Base-by-base conservation (phyloP, 37 sponge, comb jelly and placozoan genomes). In the Mnemiopsis leidyi region DNA sequence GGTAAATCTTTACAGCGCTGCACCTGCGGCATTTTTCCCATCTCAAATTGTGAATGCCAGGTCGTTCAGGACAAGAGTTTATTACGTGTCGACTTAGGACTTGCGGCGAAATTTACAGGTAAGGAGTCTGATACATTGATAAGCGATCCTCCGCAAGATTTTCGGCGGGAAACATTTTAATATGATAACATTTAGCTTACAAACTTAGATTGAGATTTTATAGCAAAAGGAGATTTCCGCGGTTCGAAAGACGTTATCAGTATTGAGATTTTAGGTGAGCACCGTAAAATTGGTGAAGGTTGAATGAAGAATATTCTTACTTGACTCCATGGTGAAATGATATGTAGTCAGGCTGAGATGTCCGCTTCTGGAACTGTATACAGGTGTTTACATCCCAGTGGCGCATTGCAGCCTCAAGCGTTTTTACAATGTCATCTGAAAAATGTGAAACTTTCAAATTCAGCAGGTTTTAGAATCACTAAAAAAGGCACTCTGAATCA, bases 371-470 rank as follows among this genome's bases (percentile, higher is more conserved):
- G 29, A 69, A 69, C 29, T 25, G 73, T 21, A 69, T 69, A 69
- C 73, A 69, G 21, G 73, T 69, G 7, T 69, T 25, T 25, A 5
- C 29, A 25, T 25, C 21, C 73, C 73, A 69, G n/a, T 69, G 73
- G 73, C 21, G 28, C 73, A 69, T 69, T 16, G 73, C 73, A 69
- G 1, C 29, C n/a, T 69, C 21, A 5, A 69, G 29, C 73, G 29
- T 69, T 25, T 21, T 69, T 25, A 69, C 73, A 69, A 69, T 25
- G n/a, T 69, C 73, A 21, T 69, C 73, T 69, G 73, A 25, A 69
- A 69, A 28, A 69, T 48, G n/a, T n/a, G n/a, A n/a, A n/a, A n/a
- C n/a, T n/a, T n/a, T n/a, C n/a, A n/a, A n/a, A n/a, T n/a, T n/a
- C n/a, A n/a, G n/a, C n/a, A n/a, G n/a, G n/a, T n/a, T n/a, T n/a